A percentile compares a stretch with the other conserved stretches of the same genome.
phyloP scores from a whole-genome alignment of 1,140 invertebrate species.

The Ylistrum balloti region DNA sequence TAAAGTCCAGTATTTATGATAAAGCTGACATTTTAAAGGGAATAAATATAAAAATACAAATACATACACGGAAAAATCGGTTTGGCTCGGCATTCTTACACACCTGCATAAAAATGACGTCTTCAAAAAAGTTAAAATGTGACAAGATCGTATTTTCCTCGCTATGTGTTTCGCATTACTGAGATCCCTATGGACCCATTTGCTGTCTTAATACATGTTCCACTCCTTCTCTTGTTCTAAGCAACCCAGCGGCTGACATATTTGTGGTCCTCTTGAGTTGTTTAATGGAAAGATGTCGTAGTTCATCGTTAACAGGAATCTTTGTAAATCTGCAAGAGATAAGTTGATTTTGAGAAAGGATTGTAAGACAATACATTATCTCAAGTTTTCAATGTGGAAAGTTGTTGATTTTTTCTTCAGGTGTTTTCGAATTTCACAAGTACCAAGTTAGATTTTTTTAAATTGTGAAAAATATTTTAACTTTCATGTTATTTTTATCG shows the following conservation, averaged over 20 bases:
- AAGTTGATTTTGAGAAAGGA: not conserved
- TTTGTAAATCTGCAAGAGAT: not conserved
- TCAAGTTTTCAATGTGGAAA: too few relatives aligned
- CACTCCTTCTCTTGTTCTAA: not conserved
- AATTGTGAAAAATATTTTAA: too few relatives aligned
- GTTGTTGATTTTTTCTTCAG: too few relatives aligned
- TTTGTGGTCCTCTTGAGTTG: not conserved
- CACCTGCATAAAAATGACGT: not conserved
- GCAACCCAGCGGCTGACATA: not conserved
- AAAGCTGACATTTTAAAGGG: too few relatives aligned
- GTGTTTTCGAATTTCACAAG: too few relatives aligned
- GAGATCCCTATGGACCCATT: not conserved
- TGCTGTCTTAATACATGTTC: not conserved
- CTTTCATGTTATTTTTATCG: too few relatives aligned
- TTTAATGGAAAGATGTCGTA: conserved; percentile 39
- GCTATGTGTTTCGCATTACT: not conserved
- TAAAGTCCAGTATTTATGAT: too few relatives aligned
- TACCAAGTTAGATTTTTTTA: too few relatives aligned
- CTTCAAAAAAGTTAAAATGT: not conserved
- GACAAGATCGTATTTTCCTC: not conserved
- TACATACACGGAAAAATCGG: not conserved
- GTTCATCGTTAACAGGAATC: not conserved
- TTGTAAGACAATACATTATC: not conserved
- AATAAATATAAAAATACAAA: too few relatives aligned
- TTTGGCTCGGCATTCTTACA: not conserved